phyloP scores from a whole-genome alignment of 2,888 invertebrate species.

The Sialis fuliginosa region DNA sequence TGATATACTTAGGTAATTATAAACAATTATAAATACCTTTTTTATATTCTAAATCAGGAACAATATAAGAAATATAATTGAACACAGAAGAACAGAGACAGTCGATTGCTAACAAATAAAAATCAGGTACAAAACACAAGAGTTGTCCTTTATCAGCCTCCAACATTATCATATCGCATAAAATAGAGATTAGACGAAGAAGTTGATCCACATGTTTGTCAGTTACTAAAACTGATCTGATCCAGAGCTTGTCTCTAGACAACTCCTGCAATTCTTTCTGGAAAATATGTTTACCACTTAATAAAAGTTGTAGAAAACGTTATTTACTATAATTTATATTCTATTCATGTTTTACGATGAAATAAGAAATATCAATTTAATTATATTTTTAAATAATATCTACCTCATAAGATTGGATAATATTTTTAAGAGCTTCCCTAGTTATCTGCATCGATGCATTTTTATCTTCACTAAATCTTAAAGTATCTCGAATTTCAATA shows the following conservation, averaged over 20 bases:
- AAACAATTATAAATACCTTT: not conserved
- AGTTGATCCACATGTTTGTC: not conserved
- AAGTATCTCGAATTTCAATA: too few species aligned
- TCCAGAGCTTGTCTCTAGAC: conserved; percentile 3
- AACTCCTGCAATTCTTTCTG: conserved; percentile 2
- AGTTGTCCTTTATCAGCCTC: conserved; percentile 3
- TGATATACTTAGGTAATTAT: too few species aligned
- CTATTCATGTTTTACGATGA: not conserved
- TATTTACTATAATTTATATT: not conserved
- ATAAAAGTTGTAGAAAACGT: not conserved
- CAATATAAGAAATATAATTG: not conserved
- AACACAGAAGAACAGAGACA: not conserved
- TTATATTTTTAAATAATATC: too few species aligned
- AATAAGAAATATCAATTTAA: not conserved
- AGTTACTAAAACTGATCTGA: conserved; percentile 1
- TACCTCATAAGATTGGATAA: not conserved
- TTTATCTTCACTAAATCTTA: not conserved
- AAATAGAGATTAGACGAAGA: not conserved
- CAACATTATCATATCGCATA: not conserved
- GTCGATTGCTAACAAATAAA: conserved; percentile 1
- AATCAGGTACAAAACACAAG: conserved; percentile 4
- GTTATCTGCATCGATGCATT: not conserved
- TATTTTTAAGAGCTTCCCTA: not conserved
- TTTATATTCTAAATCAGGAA: not conserved
- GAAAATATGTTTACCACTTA: too few species aligned